Evolutionary conservation across 2,888 invertebrate genomes (phyloP), one percentile per base, ranked within the genome.

Genomic region (Ypsolopha scabrella): DNA sequence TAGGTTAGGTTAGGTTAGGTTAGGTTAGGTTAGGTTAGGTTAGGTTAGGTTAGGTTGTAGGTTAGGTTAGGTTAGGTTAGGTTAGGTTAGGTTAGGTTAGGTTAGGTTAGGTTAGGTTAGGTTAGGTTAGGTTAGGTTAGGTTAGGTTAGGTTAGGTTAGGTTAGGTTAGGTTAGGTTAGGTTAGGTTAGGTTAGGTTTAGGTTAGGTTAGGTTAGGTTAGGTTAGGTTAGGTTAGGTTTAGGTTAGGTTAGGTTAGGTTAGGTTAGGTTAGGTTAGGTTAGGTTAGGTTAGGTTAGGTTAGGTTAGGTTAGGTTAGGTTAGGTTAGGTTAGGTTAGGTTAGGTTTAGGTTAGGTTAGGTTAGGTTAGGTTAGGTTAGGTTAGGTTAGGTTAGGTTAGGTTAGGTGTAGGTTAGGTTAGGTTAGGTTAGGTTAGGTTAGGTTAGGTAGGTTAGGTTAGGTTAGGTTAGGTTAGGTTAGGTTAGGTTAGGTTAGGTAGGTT

Each of bases 241-340:
- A n/a, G n/a, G n/a, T 7, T 37, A 37, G 38, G 38, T 37, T 37
- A 37, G 38, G 7, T 7, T 37, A 8, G 9, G 38, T 7, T 37
- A 8, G 9, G 38, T 7, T 37, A 37, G 9, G 38, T 9, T 7
- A 8, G 7, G 9, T 7, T 47, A 35, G 35, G 47, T 34, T 47
- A 35, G 35, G 47, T 34, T 47, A 35, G 35, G 47, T 47, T 47
- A 47, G 47, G 47, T 47, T 44, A 45, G 49, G 44, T 52, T 44
- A 50, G 50, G 45, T 52, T 50, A 50, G 52, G 49, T 54, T 48
- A 48, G 54, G 33, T 54, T 39, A 41, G 52, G 48, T 54, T 51
- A 50, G 54, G 48, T 54, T 51, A 51, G 54, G 51, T 54, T 51
- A 49, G 54, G 51, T 54, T 51, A 49, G 50, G 51, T 50, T 51